Percentiles rank a stretch among this genome's conserved stretches.
Conservation (phyloP, 2,797 vertebrate species). For the Serranus cabrilla region DNA sequence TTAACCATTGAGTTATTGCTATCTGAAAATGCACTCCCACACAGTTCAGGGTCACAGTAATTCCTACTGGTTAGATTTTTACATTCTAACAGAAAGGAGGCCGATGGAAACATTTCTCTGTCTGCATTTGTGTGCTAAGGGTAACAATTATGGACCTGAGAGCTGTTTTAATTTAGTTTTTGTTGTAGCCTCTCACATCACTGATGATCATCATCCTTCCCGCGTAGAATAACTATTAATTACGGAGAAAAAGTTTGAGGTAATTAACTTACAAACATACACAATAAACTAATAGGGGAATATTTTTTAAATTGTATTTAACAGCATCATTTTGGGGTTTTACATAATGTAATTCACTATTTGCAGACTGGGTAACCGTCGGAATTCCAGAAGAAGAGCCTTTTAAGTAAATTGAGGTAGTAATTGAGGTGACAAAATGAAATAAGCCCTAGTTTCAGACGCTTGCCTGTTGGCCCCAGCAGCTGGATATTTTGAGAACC, state of each 20-base stretch:
- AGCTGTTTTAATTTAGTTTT: neutral
- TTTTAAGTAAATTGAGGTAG: neutral
- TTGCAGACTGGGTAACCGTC: neutral
- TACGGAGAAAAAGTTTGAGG: neutral
- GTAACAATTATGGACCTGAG: neutral
- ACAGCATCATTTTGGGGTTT: neutral
- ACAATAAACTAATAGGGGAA: neutral
- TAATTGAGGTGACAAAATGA: neutral
- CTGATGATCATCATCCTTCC: neutral
- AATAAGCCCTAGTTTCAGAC: neutral
- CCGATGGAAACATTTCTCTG: neutral
- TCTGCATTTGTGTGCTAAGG: neutral
- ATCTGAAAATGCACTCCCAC: slow-evolving; percentile 7
- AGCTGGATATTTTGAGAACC: neutral
- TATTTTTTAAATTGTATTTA: no score
- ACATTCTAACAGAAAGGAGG: neutral
- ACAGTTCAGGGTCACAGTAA: slow-evolving; percentile 3
- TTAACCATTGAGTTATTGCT: slow-evolving; percentile 12
- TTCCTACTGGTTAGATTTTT: slow-evolving; percentile 11
- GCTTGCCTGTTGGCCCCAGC: neutral
- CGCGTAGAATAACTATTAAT: neutral
- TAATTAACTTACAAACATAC: neutral
- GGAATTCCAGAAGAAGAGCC: neutral
- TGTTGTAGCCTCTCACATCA: neutral
- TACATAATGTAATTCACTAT: neutral